These are phyloP conservation scores for Rynchops niger DNA, from an alignment of 2,113 vertebrate species.

Conservation along the genomic window DNA sequence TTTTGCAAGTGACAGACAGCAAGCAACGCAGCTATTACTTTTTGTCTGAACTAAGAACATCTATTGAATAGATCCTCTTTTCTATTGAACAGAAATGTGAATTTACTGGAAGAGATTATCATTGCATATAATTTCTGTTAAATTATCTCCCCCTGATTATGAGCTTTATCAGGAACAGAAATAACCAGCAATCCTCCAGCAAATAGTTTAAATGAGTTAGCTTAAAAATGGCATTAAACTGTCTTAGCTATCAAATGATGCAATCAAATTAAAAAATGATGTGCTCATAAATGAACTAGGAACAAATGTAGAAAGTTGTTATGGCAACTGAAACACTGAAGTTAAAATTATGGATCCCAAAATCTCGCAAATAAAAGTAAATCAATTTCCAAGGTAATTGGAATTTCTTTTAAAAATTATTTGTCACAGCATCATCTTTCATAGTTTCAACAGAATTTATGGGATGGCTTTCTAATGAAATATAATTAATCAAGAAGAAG, in stretches of 20 bases:
- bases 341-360: slow-evolving; percentile 44
- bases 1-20: not conserved
- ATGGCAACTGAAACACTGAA: slow-evolving; percentile 21
- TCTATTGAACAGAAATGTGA: not conserved
- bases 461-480: slow-evolving; percentile 49
- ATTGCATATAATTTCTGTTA: slow-evolving; percentile 26
- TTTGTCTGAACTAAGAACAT: not conserved
- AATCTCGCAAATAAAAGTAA: slow-evolving; percentile 45
- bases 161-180: slow-evolving; percentile 39
- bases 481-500: slow-evolving; percentile 38
- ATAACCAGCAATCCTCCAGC: slow-evolving; percentile 22
- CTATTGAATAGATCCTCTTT: not conserved
- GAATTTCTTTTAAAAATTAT: slow-evolving; percentile 47
- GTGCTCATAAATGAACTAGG: slow-evolving; percentile 25
- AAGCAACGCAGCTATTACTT: not conserved
- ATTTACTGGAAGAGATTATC: not conserved
- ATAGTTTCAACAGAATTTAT: slow-evolving; percentile 20
- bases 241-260: slow-evolving; percentile 40
- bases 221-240: slow-evolving; percentile 43
- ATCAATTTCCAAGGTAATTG: slow-evolving; percentile 41
- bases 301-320: slow-evolving; percentile 50
- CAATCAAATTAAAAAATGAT: slow-evolving; percentile 59
- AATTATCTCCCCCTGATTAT: slow-evolving; percentile 27
- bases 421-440: slow-evolving; percentile 26
- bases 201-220: slow-evolving; percentile 53